Evolutionary conservation across 2,888 invertebrate genomes (phyloP).

Genomic region (Napeogenes inachia): DNA sequence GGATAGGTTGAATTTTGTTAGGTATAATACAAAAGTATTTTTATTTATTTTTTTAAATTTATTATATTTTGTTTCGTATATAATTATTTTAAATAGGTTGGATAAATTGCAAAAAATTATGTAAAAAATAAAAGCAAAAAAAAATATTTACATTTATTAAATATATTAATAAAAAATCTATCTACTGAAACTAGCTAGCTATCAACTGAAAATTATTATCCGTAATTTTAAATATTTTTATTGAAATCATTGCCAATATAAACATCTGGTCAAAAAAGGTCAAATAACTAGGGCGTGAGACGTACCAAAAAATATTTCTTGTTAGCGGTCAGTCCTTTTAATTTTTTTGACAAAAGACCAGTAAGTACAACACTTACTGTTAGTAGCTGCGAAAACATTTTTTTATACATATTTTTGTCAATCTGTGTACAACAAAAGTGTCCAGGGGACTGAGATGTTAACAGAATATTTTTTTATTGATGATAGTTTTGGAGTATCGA

Average conservation of each 20-base stretch:
- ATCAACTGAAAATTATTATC: too few relatives aligned
- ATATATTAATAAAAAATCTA: too few relatives aligned
- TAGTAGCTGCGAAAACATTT: conserved; percentile 36
- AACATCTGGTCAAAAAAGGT: conserved; percentile 26
- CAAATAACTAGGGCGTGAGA: conserved; percentile 34
- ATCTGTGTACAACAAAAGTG: neutral
- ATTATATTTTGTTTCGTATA: too few relatives aligned
- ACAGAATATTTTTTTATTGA: neutral
- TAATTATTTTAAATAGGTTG: too few relatives aligned
- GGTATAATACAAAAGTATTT: too few relatives aligned
- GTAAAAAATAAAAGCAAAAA: too few relatives aligned
- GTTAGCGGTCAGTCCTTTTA: conserved; percentile 36
- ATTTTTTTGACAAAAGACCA: conserved; percentile 25
- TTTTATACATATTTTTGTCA: conserved; percentile 22
- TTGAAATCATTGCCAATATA: neutral
- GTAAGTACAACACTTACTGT: conserved; percentile 31
- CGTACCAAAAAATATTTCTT: conserved; percentile 34
- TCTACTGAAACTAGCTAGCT: too few relatives aligned
- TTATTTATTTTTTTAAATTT: too few relatives aligned
- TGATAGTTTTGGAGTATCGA: neutral
- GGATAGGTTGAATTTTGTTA: too few relatives aligned
- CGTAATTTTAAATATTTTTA: too few relatives aligned
- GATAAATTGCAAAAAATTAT: too few relatives aligned
- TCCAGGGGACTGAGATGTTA: neutral
- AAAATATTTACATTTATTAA: too few relatives aligned